Base-by-base conservation (phyloP, 2,113 vertebrate genomes). In the Eurypyga helias region DNA sequence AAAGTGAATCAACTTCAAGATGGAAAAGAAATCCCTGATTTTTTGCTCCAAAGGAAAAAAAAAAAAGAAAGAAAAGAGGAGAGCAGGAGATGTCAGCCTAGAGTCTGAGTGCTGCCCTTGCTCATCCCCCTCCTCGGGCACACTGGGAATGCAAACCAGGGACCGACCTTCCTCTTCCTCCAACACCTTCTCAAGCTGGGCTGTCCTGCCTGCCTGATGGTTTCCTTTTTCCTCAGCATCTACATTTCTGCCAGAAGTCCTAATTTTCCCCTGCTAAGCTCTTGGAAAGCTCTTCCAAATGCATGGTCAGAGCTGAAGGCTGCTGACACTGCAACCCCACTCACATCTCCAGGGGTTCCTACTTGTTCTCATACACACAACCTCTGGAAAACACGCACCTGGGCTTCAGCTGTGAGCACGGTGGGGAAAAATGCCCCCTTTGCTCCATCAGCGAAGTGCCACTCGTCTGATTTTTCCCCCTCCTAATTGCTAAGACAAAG, bases 311-410 rank as follows among this genome's bases (percentile, higher is more conserved):
- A 66, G 43, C 13, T 12, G 34, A 21, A 65, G 31, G 51, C 36
- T 3, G 3, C 51, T 1, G 10, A 36, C 16, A 6, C 18, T 38
- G 48, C 24, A 67, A 57, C 17, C 31, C 25, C 9, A 7, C 8
- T 0, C 7, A 4, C 5, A 1, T 14, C 43, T 26, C 43, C 51
- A 23, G 60, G 0, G 0, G 45, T 36, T 73, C 23, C 45, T 36
- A 23, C 21, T 16, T 45, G 10, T 43, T 43, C 34, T 43, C 41
- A 12, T 11, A 58, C 1, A 23, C 14, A 33, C 9, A 11, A 4
- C 15, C 10, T 45, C 15, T 7, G 7, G 45, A 45, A 45, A 43
- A 58, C 51, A 28, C 7, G 21, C 3, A 2, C 16, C 8, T 41
- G 17, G 24, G 33, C 45, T 67, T n/a, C 10, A 3, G 29, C 46